Evolutionary conservation across 2,888 invertebrate species (phyloP), one percentile per base, ranked within the genome.

Genomic region (Andrena marginata): DNA sequence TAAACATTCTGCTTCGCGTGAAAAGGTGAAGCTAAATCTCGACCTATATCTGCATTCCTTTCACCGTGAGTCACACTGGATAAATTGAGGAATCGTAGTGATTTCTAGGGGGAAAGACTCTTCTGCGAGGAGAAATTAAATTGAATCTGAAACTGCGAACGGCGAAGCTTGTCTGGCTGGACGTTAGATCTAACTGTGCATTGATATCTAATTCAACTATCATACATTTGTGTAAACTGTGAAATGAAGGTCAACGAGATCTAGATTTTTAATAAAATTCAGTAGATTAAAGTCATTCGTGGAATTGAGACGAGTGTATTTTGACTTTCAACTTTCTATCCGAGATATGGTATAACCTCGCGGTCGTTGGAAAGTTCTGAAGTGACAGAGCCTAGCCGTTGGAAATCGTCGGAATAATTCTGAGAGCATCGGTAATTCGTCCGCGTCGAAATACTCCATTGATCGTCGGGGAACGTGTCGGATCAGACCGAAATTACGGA

Each of bases 331-430:
- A 16, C 59, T 35, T 31, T 10, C 6, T 1, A 0, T 2, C 8
- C 6, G 13, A 16, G 8, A 23, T 2, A 29, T 23, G 20, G 56
- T 13, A 31, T 49, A 51, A 56, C 62, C 29, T n/a, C 35, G 33
- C 8, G 5, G 35, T 51, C n/a, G 16, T 29, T 68, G 35, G 49
- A 54, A 75, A 75, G 23, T 67, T 75, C 60, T 29, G 54, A 56
- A 42, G 56, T 62, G 29, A 75, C 65, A 35, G 51, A 51, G 23
- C 13, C 3, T 42, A 42, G 42, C 13, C 3, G 4, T 7, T 26
- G 62, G n/a, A 67, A 67, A 62, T 74, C 48, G 69, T 10, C 48
- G n/a, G 73, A 65, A 81, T 81, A 80, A 74, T 75, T 82, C 33
- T 8, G 10, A 0, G 16, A 1, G 20, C 49, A 63, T 63, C 56